Base-by-base conservation (phyloP, 2,888 invertebrate species). In the Protophormia terraenovae region DNA sequence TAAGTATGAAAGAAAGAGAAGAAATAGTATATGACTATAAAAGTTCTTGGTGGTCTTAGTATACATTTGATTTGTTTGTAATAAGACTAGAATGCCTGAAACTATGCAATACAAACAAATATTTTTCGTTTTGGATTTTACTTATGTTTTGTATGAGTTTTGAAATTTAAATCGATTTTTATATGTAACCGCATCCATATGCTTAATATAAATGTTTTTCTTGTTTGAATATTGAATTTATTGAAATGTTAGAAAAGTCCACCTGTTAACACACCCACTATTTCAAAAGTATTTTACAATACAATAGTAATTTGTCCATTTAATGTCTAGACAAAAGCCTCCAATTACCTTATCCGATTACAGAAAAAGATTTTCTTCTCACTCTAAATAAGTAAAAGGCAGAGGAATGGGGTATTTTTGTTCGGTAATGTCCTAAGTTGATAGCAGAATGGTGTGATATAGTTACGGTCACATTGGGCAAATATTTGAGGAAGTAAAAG, bases 291-390 rank as follows among this genome's bases (percentile, higher is more conserved):
- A n/a, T n/a, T n/a, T n/a, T n/a, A 69, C 64, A 85, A 79, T 58
- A 83, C 82, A 79, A 82, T 66, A 64, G 78, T 85, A 82, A 85
- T 83, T 81, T 88, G 91, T 90, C 89, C 91, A 90, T 91, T 90
- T 91, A 91, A 91, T 91, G 91, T 91, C 91, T 91, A 91, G 91
- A 91, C 91, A 91, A 91, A 85, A 90, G 90, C 91, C 90, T 91
- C 90, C 91, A 91, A 91, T 91, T 91, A 91, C 91, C 91, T 91
- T 90, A 91, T 91, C 91, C 91, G 91, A 91, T 91, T 91, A 91
- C 91, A 90, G 76, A 77, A 85, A 88, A 90, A 91, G 90, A 90
- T 91, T 90, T n/a, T n/a, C n/a, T n/a, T 90, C 87, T 87, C 89
- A 87, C 86, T 85, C n/a, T n/a, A n/a, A n/a, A 80, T 84, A 86